Evolutionary conservation across 1,140 invertebrate genomes (phyloP).

Genomic region (Spodoptera litura): DNA sequence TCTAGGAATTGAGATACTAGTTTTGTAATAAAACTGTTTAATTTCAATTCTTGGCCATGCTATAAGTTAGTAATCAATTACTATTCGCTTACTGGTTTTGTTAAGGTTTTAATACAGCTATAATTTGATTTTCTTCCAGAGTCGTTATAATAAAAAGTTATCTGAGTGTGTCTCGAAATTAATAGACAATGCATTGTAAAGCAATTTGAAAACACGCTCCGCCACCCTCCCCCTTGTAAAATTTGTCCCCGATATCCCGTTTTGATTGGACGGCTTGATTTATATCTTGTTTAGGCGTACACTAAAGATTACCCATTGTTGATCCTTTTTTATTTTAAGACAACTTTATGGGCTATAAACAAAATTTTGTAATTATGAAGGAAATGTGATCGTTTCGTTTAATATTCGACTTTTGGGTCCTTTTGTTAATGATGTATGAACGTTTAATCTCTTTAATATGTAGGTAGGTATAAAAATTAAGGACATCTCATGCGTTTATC

Average conservation of each 20-base stretch:
- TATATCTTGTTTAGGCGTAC: conserved; percentile 79
- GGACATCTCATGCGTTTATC: too few species aligned
- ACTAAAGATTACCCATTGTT: conserved; percentile 58
- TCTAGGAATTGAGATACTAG: conserved; percentile 2
- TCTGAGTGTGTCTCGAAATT: conserved; percentile 62
- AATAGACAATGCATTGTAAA: conserved; percentile 81
- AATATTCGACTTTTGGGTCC: too few species aligned
- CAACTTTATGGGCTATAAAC: conserved; percentile 6
- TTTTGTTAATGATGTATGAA: too few species aligned
- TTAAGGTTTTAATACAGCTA: not conserved
- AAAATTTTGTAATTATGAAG: not conserved
- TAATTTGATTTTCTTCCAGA: conserved; percentile 21
- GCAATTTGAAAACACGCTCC: conserved; percentile 82
- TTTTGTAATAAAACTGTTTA: conserved; percentile 8
- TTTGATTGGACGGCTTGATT: conserved; percentile 84
- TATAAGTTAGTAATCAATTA: conserved; percentile 1
- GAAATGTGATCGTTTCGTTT: too few species aligned
- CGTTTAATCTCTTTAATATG: too few species aligned
- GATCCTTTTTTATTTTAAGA: conserved; percentile 61
- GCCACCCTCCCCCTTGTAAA: conserved; percentile 76
- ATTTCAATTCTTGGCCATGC: conserved; percentile 6
- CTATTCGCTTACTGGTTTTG: too few species aligned
- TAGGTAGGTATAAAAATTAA: too few species aligned
- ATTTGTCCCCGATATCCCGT: conserved; percentile 83
- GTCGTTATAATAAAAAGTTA: conserved; percentile 2